Conservation (phyloP, 2,888 invertebrate species). For the Phymatocera aterrima region DNA sequence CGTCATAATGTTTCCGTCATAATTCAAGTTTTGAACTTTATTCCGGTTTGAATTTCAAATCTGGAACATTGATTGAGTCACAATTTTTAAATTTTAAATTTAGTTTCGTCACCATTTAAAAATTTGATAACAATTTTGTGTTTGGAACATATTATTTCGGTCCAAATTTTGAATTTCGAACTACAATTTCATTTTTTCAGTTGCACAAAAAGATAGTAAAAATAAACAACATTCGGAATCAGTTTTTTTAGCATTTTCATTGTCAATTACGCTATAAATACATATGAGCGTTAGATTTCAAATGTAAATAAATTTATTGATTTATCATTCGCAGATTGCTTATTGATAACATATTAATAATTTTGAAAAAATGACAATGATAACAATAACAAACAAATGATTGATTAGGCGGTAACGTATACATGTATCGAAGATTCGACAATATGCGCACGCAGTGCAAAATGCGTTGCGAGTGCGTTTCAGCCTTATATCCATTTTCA, state of each 20-base stretch:
- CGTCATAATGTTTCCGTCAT: neutral
- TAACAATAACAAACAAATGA: too few species aligned
- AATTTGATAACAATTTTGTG: neutral
- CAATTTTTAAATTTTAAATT: neutral
- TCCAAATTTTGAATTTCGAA: neutral
- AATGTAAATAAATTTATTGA: too few species aligned
- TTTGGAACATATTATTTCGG: too few species aligned
- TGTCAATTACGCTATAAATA: too few species aligned
- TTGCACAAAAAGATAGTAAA: neutral
- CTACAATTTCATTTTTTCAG: neutral
- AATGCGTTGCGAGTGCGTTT: neutral
- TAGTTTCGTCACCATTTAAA: neutral
- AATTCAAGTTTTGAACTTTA: neutral
- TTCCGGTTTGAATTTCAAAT: neutral
- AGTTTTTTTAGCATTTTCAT: neutral
- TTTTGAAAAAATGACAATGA: too few species aligned
- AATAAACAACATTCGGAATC: neutral
- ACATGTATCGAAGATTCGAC: conserved; percentile 19
- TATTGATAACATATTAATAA: too few species aligned
- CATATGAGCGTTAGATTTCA: too few species aligned
- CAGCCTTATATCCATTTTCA: neutral
- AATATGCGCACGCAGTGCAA: too few species aligned
- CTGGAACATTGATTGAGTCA: neutral
- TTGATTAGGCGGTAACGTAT: too few species aligned
- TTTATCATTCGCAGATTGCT: too few species aligned